These are phyloP conservation scores for Silurus glanis DNA, from an alignment of 2,113 vertebrate genomes.

Conservation along the genomic window DNA sequence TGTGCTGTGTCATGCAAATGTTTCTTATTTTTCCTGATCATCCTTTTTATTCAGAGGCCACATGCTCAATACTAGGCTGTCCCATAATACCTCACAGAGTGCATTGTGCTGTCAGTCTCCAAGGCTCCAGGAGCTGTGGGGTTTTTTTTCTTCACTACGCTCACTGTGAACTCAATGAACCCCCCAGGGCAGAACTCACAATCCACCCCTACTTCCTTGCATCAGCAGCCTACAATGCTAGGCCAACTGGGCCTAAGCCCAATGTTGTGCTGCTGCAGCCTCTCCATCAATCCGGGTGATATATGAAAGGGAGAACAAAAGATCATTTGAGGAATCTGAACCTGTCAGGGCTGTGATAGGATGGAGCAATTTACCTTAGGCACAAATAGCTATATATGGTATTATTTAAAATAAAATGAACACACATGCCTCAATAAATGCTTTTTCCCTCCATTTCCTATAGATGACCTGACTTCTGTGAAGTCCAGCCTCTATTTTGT, in stretches of 20 bases:
- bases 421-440: neutral
- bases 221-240: slow-evolving; percentile 59
- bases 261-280: slow-evolving; percentile 61
- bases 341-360: neutral
- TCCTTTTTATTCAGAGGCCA: slow-evolving; percentile 67
- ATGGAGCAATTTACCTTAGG: slow-evolving; percentile 27
- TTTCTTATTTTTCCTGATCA: slow-evolving; percentile 68
- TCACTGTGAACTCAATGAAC: slow-evolving; percentile 72
- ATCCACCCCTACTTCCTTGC: slow-evolving; percentile 41
- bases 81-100: slow-evolving; percentile 65
- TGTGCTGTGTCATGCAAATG: slow-evolving; percentile 71
- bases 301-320: slow-evolving; percentile 36
- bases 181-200: slow-evolving; percentile 62
- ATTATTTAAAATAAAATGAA: neutral
- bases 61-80: slow-evolving; percentile 64
- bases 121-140: slow-evolving; percentile 56
- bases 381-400: slow-evolving; percentile 4
- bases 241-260: slow-evolving; percentile 69
- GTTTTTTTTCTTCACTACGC: slow-evolving; percentile 53
- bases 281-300: slow-evolving; percentile 55
- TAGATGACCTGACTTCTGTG: slow-evolving; percentile 85
- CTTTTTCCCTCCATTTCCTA: slow-evolving; percentile 10
- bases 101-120: slow-evolving; percentile 76
- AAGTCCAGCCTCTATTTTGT: slow-evolving; percentile 89
- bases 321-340: slow-evolving; percentile 15